A percentile compares a stretch with the other conserved stretches of the same genome.
Evolutionary conservation across 2,113 vertebrate species (phyloP).

Genomic region (Cyanoderma ruficeps): DNA sequence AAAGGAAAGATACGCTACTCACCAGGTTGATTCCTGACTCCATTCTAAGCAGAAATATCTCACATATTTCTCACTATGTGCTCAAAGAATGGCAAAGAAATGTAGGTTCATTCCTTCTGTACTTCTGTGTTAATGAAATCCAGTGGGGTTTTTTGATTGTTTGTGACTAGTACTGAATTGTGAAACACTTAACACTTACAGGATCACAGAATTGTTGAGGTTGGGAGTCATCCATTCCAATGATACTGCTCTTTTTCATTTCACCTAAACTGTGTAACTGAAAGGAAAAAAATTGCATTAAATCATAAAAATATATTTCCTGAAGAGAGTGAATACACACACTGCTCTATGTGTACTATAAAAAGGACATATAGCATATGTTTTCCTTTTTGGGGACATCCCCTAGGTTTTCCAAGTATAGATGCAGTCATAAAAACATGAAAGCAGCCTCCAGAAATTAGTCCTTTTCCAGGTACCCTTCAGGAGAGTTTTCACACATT

Average conservation of each 20-base stretch:
- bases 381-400: neutral
- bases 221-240: neutral
- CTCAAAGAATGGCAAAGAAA: neutral
- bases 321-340: neutral
- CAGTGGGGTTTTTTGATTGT: neutral
- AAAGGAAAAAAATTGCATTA: neutral
- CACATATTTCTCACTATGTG: neutral
- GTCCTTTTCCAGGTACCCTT: neutral
- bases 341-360: neutral
- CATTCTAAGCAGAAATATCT: neutral
- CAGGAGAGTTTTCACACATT: neutral
- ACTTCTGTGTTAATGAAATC: neutral
- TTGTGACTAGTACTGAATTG: neutral
- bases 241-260: neutral
- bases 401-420: neutral
- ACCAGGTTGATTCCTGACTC: constrained; percentile 8
- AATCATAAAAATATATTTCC: neutral
- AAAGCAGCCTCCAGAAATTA: neutral
- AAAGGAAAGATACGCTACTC: constrained; percentile 3
- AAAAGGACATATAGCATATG: neutral
- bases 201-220: neutral
- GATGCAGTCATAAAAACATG: neutral
- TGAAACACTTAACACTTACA: neutral
- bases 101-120: neutral
- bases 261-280: neutral